Evolutionary conservation across 2,888 invertebrate genomes (phyloP).

Genomic region (Exephanes ischioxanthus): DNA sequence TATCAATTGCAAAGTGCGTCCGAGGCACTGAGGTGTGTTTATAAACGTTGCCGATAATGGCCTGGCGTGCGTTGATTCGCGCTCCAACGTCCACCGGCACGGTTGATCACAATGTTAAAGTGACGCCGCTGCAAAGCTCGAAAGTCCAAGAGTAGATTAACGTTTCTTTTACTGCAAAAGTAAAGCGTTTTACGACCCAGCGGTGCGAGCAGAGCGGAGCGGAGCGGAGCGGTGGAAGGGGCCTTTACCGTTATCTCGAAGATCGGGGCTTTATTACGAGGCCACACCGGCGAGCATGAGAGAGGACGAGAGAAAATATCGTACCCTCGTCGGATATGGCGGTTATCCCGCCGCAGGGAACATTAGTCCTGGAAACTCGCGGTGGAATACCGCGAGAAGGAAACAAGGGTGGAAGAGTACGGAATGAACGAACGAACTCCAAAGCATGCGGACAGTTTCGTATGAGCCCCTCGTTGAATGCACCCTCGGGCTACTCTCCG

Average conservation of each 20-base stretch:
- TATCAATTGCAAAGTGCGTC: constrained; percentile 28
- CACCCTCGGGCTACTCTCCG: neutral
- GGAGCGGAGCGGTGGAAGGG: constrained; percentile 56
- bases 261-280: constrained; percentile 80
- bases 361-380: constrained; percentile 79
- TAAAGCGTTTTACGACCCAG: constrained; percentile 77
- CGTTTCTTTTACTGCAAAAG: constrained; percentile 80
- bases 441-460: constrained; percentile 57
- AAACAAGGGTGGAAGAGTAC: neutral
- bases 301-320: constrained; percentile 31
- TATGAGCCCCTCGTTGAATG: constrained; percentile 68
- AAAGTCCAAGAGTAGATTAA: constrained; percentile 73
- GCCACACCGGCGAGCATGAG: constrained; percentile 27
- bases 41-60: constrained; percentile 41
- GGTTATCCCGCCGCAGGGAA: constrained; percentile 77
- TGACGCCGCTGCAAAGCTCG: neutral
- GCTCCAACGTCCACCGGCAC: constrained; percentile 34
- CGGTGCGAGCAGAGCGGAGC: neutral
- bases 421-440: constrained; percentile 18
- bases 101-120: constrained; percentile 57
- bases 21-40: neutral
- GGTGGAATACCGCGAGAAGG: constrained; percentile 10
- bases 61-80: constrained; percentile 44
- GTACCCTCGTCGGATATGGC: constrained; percentile 37
- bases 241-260: constrained; percentile 74